Evolutionary conservation across 2,113 vertebrate genomes (phyloP).

Genomic region (Hippocampus barbouri): DNA sequence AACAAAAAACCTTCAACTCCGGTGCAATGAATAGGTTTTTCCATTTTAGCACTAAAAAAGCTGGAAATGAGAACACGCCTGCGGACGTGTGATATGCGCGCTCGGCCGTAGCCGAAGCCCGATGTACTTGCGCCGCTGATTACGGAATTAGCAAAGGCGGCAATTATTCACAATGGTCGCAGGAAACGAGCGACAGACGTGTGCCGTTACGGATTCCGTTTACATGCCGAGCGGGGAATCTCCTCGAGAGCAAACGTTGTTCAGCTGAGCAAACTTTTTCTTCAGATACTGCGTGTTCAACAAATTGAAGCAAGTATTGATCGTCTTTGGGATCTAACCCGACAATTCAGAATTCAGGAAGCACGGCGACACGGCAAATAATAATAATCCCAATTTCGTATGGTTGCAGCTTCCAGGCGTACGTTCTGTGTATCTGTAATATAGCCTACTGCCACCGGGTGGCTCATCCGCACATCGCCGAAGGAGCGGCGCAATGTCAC

Average conservation of each 20-base stretch:
- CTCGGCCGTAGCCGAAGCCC: conserved; percentile 9
- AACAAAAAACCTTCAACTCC: neutral
- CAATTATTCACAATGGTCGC: conserved; percentile 53
- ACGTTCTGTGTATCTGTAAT: too few relatives aligned
- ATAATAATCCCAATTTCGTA: too few relatives aligned
- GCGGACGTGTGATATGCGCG: conserved; percentile 48
- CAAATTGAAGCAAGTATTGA: neutral
- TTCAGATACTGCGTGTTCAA: neutral
- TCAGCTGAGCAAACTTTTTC: neutral
- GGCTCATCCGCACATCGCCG: too few relatives aligned
- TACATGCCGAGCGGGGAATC: neutral
- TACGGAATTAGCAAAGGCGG: conserved; percentile 45
- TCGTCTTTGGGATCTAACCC: neutral
- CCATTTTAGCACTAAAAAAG: conserved; percentile 44
- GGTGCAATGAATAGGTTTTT: conserved; percentile 48
- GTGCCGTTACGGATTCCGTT: conserved; percentile 6
- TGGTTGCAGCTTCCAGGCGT: too few relatives aligned
- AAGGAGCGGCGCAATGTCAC: neutral
- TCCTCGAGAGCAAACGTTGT: neutral
- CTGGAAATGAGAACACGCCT: conserved; percentile 49
- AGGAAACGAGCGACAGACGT: conserved; percentile 22
- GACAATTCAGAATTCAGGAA: too few relatives aligned
- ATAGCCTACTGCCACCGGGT: too few relatives aligned
- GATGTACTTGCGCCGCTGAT: conserved; percentile 38
- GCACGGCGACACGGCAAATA: too few relatives aligned